phyloP scores from a whole-genome alignment of 1,140 invertebrate species.

The Lethocerus indicus region DNA sequence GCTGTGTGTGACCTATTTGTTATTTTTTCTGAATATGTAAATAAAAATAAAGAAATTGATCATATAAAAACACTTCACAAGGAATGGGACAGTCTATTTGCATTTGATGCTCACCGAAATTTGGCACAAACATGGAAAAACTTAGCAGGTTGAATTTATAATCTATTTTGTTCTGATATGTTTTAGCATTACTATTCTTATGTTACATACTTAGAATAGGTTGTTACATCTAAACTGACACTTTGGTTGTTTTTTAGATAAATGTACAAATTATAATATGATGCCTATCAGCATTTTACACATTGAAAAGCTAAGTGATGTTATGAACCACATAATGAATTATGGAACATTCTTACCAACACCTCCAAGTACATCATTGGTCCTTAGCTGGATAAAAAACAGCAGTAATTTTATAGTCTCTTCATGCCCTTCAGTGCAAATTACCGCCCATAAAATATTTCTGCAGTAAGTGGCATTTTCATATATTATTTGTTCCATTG shows the following conservation, averaged over 20 bases:
- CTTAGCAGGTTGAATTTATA: slow-evolving; percentile 13
- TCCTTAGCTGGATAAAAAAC: slow-evolving; percentile 3
- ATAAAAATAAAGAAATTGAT: too few species aligned
- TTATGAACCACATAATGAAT: slow-evolving; percentile 4
- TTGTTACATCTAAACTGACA: too few species aligned
- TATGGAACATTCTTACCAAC: neutral
- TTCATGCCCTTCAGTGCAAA: slow-evolving; percentile 11
- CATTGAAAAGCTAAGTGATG: slow-evolving; percentile 6
- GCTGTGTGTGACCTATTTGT: slow-evolving; percentile 10
- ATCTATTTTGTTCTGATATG: neutral
- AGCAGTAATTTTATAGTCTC: slow-evolving; percentile 9
- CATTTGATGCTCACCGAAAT: slow-evolving; percentile 18
- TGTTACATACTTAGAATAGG: too few species aligned
- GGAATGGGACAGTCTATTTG: slow-evolving; percentile 23
- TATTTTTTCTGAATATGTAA: neutral
- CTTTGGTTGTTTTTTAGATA: slow-evolving; percentile 9
- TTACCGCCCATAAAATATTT: slow-evolving; percentile 14
- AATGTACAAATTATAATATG: neutral
- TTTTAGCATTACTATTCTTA: too few species aligned
- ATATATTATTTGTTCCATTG: too few species aligned
- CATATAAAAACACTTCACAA: too few species aligned
- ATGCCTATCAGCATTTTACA: slow-evolving; percentile 4
- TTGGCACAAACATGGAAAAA: slow-evolving; percentile 9
- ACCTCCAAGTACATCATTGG: too few species aligned
- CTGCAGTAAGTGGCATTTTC: too few species aligned